Evolutionary conservation across 35 echinoderm and acorn worm species (phyloP).

Genomic region (Holothuria glaberrima): DNA sequence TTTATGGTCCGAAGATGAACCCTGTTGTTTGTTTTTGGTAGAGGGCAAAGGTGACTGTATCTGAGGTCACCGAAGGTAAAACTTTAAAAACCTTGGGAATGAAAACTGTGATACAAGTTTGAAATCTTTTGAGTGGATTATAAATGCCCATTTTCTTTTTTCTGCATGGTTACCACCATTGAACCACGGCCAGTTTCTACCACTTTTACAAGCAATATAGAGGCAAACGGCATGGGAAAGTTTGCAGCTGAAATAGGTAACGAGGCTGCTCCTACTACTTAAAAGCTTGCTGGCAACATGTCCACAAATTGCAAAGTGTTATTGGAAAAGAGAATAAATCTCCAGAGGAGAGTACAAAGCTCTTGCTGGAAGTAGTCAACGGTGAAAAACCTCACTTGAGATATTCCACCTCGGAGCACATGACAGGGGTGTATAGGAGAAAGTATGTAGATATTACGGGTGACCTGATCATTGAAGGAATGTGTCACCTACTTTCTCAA

Average conservation of each 20-base stretch:
- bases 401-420: constrained; percentile 8
- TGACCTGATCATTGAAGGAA: background rate
- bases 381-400: background rate
- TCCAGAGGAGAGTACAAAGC: background rate
- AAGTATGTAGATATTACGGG: background rate
- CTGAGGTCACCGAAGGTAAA: too few relatives aligned
- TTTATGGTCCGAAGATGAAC: too few relatives aligned
- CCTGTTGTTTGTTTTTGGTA: too few relatives aligned
- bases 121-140: too few relatives aligned
- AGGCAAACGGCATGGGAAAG: background rate
- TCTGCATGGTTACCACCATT: background rate
- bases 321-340: background rate
- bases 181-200: background rate
- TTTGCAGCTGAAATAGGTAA: background rate
- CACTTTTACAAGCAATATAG: background rate
- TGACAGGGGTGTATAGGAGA: background rate
- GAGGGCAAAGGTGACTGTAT: too few relatives aligned
- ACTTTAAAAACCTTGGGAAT: too few relatives aligned
- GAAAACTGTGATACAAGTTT: too few relatives aligned
- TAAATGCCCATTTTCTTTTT: too few relatives aligned
- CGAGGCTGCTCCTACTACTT: background rate
- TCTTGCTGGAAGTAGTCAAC: background rate
- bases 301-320: background rate
- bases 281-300: background rate
- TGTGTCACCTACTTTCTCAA: background rate